Percentiles rank a stretch among this genome's conserved stretches.
Evolutionary conservation across 1,140 invertebrate genomes (phyloP).

Genomic region (Pararge aegeria): DNA sequence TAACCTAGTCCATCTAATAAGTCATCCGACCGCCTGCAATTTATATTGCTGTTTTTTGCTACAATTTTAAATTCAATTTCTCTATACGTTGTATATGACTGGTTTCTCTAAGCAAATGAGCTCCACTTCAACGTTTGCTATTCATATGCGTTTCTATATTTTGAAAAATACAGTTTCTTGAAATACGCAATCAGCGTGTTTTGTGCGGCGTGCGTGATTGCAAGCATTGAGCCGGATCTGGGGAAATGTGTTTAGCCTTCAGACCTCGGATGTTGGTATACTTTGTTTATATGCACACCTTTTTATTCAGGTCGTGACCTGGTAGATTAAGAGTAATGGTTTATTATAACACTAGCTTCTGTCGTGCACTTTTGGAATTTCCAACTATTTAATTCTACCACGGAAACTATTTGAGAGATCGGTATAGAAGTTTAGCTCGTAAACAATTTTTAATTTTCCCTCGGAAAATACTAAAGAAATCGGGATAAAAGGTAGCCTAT

Average conservation of each 20-base stretch:
- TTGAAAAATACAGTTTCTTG: neutral
- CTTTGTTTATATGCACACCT: neutral
- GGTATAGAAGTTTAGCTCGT: too few relatives aligned
- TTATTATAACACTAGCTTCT: neutral
- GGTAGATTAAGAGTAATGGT: neutral
- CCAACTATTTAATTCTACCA: too few relatives aligned
- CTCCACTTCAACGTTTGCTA: constrained; percentile 1
- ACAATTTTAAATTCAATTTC: neutral
- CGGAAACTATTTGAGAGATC: too few relatives aligned
- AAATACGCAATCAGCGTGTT: constrained; percentile 23
- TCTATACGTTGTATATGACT: neutral
- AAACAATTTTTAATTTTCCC: too few relatives aligned
- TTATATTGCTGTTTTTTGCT: neutral
- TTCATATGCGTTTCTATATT: constrained; percentile 10
- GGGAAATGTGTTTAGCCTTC: constrained; percentile 16
- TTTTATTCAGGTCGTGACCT: constrained; percentile 6
- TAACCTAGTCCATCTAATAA: too few relatives aligned
- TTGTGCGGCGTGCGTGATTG: constrained; percentile 16
- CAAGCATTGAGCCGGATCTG: constrained; percentile 14
- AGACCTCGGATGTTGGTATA: neutral
- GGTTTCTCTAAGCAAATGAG: constrained; percentile 2
- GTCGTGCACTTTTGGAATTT: too few relatives aligned
- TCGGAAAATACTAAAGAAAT: too few relatives aligned
- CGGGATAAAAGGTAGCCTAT: too few relatives aligned
- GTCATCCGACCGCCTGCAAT: too few relatives aligned